Percentiles rank a stretch among this genome's conserved stretches.
phyloP scores from a whole-genome alignment of 2,888 invertebrate species.

The Rhimphoctona megacephalus region DNA sequence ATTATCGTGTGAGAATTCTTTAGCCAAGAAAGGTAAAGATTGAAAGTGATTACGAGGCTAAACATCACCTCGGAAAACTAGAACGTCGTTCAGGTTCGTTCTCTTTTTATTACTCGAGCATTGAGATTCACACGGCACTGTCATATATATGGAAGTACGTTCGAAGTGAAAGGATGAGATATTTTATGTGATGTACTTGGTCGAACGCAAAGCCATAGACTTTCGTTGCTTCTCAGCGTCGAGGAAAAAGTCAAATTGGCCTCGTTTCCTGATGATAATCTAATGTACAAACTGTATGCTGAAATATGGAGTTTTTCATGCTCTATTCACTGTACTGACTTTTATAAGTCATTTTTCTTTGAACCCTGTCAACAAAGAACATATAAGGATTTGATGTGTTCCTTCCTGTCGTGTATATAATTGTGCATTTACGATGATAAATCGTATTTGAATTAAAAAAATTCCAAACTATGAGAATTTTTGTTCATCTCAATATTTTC shows the following conservation, averaged over 20 bases:
- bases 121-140: constrained; percentile 15
- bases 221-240: constrained; percentile 37
- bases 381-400: not conserved
- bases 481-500: not conserved
- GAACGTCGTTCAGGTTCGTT: constrained; percentile 53
- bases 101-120: constrained; percentile 40
- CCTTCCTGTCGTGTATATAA: not conserved
- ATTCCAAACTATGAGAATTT: not conserved
- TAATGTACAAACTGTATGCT: constrained; percentile 31
- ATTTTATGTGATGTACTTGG: constrained; percentile 13
- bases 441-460: not conserved
- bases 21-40: constrained; percentile 26
- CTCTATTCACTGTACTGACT: not conserved
- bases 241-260: constrained; percentile 22
- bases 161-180: constrained; percentile 65
- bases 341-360: not conserved
- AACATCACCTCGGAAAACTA: constrained; percentile 56
- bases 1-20: constrained; percentile 18
- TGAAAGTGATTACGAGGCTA: constrained; percentile 52
- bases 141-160: constrained; percentile 37
- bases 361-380: not conserved
- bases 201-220: constrained; percentile 32
- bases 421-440: not conserved
- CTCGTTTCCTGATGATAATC: constrained; percentile 26
- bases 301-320: constrained; percentile 13